Base-by-base conservation (phyloP, 2,888 invertebrate genomes). In the Synergus umbraculus region DNA sequence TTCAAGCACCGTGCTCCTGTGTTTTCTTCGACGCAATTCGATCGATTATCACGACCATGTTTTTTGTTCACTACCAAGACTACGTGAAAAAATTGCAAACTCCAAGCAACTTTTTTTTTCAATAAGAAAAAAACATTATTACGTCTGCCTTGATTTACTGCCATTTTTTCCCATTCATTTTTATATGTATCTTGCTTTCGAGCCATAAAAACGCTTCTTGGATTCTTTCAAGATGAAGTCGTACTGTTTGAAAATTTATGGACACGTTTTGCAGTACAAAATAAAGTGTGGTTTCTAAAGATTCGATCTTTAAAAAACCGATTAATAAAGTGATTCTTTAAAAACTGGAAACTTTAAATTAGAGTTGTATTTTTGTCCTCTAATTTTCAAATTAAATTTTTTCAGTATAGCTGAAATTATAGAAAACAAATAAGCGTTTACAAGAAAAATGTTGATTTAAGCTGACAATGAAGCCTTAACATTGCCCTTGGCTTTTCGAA, bases 381-480 rank as follows among this genome's bases (percentile, higher is more conserved):
- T 54, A 7, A n/a, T 54, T n/a, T 7, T n/a, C n/a, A 18, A 54
- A 54, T 54, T 8, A 54, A 9, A 8, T 60, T 60, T 60, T 13
- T 22, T 22, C 12, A 60, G 8, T 60, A 29, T 60, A 49, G 46
- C 22, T 29, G 46, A 22, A 29, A 22, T 69, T 69, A 12, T 15
- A 18, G 12, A 22, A n/a, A 44, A 46, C 46, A 15, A 12, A 29
- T 69, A 22, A 69, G 46, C 4, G 29, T 69, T 69, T 29, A 69
- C 46, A 18, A 46, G 13, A 69, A 46, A 9, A 46, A 46, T 69
- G 65, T 87, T 87, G 83, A 86, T 86, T 88, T 85, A 85, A 86
- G 84, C 85, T 84, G 81, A 78, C 84, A 83, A 73, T 67, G 86
- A 88, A 88, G 84, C 88, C 87, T 79, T 85, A 85, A 86, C 69